These are phyloP conservation scores for Eueremaeus valkanovi DNA, from an alignment of 2,888 invertebrate species.

Conservation along the genomic window DNA sequence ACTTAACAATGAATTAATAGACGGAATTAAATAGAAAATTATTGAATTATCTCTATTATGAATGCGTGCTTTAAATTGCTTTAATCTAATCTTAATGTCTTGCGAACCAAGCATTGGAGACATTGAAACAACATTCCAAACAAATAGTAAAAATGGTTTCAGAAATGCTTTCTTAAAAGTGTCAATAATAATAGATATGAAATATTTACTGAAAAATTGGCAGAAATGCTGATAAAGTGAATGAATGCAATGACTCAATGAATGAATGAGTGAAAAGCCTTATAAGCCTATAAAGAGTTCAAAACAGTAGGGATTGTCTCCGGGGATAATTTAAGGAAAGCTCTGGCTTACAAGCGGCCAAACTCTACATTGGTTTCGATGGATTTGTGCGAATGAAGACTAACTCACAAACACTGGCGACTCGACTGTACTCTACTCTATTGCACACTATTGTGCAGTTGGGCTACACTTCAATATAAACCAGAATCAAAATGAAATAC, in stretches of 20 bases:
- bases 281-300: constrained; percentile 31
- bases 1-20: constrained; percentile 20
- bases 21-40: neutral
- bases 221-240: neutral
- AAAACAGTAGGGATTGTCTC: constrained; percentile 33
- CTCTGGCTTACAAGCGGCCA: constrained; percentile 5
- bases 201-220: neutral
- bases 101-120: too few relatives aligned
- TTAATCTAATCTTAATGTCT: too few relatives aligned
- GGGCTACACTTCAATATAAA: constrained; percentile 10
- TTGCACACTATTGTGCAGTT: neutral
- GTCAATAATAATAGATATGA: too few relatives aligned
- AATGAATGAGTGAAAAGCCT: constrained; percentile 27
- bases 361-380: neutral
- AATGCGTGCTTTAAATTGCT: neutral
- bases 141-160: too few relatives aligned
- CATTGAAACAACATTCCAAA: neutral
- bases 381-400: neutral
- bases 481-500: constrained; percentile 20
- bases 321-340: constrained; percentile 27
- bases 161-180: too few relatives aligned
- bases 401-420: neutral
- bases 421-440: too few relatives aligned
- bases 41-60: neutral
- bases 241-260: neutral